Conservation (phyloP, 2,113 vertebrate genomes). For the Calypte anna region DNA sequence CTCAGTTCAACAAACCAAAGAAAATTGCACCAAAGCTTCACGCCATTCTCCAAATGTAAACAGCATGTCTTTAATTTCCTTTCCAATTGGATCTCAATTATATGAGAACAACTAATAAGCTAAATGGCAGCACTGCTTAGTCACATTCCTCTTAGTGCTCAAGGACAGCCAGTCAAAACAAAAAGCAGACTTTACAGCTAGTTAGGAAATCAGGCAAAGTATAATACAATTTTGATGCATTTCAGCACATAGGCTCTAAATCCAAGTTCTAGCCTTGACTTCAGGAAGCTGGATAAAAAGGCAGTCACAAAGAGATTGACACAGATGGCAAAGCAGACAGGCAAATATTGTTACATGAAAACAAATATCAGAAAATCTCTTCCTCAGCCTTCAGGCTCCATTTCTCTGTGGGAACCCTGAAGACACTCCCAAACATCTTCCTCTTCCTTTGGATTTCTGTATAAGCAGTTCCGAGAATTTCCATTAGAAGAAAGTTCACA, state of each 20-base stretch:
- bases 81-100: neutral
- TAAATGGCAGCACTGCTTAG: neutral
- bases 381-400: neutral
- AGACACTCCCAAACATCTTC: neutral
- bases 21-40: neutral
- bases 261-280: neutral
- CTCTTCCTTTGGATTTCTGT: neutral
- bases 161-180: slow-evolving; percentile 41
- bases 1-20: neutral
- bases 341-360: neutral
- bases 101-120: slow-evolving; percentile 13
- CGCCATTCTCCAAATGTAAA: slow-evolving; percentile 5
- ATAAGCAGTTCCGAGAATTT: neutral
- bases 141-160: neutral
- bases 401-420: neutral
- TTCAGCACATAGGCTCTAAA: neutral
- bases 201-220: neutral
- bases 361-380: neutral
- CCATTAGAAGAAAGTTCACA: neutral
- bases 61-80: slow-evolving; percentile 11
- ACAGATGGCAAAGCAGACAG: neutral
- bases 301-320: neutral
- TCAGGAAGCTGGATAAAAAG: slow-evolving; percentile 16
- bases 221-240: neutral
- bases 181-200: neutral